These are phyloP conservation scores for Strigops habroptila DNA, from an alignment of 2,113 vertebrate genomes.

Conservation along the genomic window DNA sequence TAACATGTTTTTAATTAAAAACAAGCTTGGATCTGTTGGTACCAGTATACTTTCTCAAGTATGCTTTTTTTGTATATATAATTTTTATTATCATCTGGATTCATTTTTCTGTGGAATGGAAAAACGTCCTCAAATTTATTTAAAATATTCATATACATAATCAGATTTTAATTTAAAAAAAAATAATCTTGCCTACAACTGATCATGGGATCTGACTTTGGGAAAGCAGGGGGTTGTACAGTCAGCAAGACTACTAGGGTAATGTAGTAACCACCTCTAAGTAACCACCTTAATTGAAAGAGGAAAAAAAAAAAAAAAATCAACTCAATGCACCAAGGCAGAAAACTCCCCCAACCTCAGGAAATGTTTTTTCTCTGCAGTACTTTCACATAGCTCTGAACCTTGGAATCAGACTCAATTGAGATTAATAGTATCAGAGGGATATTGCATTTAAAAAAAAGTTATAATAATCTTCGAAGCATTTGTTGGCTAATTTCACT, in stretches of 20 bases:
- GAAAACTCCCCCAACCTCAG: neutral
- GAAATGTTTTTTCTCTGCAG: neutral
- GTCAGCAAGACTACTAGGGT: neutral
- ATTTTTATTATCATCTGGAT: neutral
- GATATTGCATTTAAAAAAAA: neutral
- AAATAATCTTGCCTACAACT: neutral
- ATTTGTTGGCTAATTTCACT: neutral
- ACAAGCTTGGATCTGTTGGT: neutral
- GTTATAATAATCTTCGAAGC: neutral
- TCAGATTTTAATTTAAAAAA: neutral
- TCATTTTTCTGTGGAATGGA: neutral
- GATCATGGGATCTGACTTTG: neutral
- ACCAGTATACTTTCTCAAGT: neutral
- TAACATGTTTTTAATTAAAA: neutral
- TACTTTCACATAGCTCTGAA: neutral
- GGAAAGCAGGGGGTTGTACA: neutral
- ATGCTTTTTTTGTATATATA: neutral
- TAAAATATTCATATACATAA: neutral
- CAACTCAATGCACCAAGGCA: neutral
- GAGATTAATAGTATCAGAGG: neutral
- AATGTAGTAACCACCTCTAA: too few species aligned
- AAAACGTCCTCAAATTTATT: neutral
- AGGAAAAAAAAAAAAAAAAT: neutral
- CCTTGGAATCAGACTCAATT: neutral
- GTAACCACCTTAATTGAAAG: neutral